These are phyloP conservation scores for Amblyteles armatorius DNA, from an alignment of 2,888 invertebrate species.

Conservation along the genomic window DNA sequence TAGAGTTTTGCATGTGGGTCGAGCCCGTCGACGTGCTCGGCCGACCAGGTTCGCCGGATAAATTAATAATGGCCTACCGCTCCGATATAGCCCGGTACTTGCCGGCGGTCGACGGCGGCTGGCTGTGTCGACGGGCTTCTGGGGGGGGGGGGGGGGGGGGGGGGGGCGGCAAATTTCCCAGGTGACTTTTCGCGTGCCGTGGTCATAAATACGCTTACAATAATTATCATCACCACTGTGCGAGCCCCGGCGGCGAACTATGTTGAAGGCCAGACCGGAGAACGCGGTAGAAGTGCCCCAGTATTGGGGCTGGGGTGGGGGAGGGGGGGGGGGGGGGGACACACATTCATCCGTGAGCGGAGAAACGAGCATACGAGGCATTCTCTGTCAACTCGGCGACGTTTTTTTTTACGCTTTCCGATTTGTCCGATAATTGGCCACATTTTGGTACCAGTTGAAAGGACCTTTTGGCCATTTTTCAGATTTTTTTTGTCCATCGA, in stretches of 20 bases:
- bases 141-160: not conserved
- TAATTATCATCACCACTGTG: constrained; percentile 74
- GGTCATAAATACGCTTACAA: constrained; percentile 77
- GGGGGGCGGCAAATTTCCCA: constrained; percentile 74
- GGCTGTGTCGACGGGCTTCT: not conserved
- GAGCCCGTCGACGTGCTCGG: constrained; percentile 26
- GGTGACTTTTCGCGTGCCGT: constrained; percentile 74
- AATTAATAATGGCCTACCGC: constrained; percentile 73
- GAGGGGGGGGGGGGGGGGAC: not conserved
- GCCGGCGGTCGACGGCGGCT: constrained; percentile 15
- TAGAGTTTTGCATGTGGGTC: constrained; percentile 29
- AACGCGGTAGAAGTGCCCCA: constrained; percentile 27
- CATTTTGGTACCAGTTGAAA: no score
- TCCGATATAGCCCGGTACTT: constrained; percentile 50
- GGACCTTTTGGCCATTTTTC: no score
- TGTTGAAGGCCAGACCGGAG: not conserved
- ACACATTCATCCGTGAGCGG: constrained; percentile 1
- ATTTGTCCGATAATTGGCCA: no score
- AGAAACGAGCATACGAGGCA: not conserved
- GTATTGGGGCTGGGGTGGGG: not conserved
- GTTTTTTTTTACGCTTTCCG: no score
- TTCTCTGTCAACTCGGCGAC: no score
- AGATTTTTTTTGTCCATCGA: no score
- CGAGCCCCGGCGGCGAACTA: constrained; percentile 21
- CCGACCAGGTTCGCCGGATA: constrained; percentile 57